These are phyloP conservation scores for Euura lappo DNA, from an alignment of 1,140 invertebrate species.

Conservation along the genomic window DNA sequence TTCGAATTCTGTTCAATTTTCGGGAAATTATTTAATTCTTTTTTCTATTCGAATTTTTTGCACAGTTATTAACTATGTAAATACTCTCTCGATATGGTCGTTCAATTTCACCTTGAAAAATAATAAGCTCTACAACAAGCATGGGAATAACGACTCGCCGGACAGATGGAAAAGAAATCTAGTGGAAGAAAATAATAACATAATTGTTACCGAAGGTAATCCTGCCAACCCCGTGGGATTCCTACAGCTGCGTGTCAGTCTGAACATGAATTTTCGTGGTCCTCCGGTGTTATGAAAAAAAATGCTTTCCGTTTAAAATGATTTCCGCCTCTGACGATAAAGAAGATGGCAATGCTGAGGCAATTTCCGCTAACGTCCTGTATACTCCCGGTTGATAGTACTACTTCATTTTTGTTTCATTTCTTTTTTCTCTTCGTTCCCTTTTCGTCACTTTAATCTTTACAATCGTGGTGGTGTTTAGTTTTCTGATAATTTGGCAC, in stretches of 20 bases:
- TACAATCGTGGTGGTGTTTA: not conserved
- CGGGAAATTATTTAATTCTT: too few species aligned
- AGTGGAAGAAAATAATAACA: too few species aligned
- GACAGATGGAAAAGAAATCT: too few species aligned
- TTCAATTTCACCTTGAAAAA: too few species aligned
- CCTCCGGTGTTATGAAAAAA: not conserved
- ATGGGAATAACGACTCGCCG: too few species aligned
- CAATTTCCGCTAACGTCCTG: not conserved
- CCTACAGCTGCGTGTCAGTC: too few species aligned
- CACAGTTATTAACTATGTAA: not conserved
- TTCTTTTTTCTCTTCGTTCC: not conserved
- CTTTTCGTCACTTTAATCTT: not conserved
- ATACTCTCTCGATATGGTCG: too few species aligned
- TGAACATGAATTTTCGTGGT: not conserved
- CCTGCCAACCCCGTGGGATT: too few species aligned
- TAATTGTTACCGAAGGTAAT: too few species aligned
- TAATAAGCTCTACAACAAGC: too few species aligned
- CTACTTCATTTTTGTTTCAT: not conserved
- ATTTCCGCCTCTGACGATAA: slow-evolving; percentile 6
- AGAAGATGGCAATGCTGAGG: slow-evolving; percentile 5
- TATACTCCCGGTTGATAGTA: not conserved
- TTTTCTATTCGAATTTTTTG: not conserved
- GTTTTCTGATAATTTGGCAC: not conserved
- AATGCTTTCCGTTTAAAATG: not conserved
- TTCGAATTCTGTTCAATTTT: not conserved